These are phyloP conservation scores for Paramuricea clavata DNA, from an alignment of 92 coral and sea anemone species.

Conservation along the genomic window DNA sequence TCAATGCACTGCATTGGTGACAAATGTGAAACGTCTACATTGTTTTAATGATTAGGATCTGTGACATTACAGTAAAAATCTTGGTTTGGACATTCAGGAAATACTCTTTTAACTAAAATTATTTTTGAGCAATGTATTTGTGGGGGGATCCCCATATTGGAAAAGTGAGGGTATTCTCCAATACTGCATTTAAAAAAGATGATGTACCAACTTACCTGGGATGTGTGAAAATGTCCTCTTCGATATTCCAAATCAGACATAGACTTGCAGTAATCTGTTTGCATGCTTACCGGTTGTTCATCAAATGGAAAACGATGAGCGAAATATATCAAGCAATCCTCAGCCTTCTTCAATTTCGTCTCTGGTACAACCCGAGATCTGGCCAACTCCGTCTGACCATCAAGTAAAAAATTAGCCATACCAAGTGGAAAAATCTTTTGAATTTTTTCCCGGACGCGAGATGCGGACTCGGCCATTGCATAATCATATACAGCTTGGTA, in stretches of 20 bases:
- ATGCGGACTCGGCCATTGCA: constrained; percentile 30
- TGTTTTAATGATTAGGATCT: no score
- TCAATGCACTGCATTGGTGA: no score
- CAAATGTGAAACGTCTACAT: no score
- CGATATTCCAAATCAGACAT: constrained; percentile 39
- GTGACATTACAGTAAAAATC: no score
- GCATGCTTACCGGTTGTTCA: constrained; percentile 19
- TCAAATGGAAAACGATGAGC: constrained; percentile 16
- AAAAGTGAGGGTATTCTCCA: not conserved
- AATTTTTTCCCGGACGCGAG: constrained; percentile 15
- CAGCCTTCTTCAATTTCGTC: constrained; percentile 20
- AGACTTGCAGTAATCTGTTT: constrained; percentile 26
- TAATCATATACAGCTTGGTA: constrained; percentile 25
- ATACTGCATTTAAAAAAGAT: not conserved
- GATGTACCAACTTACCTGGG: not conserved
- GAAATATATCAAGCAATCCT: constrained; percentile 22
- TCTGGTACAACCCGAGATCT: constrained; percentile 13
- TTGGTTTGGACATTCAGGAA: no score
- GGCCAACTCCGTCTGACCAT: constrained; percentile 31
- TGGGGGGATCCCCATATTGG: not conserved
- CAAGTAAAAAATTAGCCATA: constrained; percentile 26
- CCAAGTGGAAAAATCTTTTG: constrained; percentile 33
- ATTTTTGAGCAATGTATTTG: no score
- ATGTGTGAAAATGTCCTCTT: not conserved
- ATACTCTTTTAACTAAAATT: no score